A percentile compares a stretch with the other conserved stretches of the same genome.
phyloP scores from a whole-genome alignment of 2,113 vertebrate species.

The Vicugna pacos region DNA sequence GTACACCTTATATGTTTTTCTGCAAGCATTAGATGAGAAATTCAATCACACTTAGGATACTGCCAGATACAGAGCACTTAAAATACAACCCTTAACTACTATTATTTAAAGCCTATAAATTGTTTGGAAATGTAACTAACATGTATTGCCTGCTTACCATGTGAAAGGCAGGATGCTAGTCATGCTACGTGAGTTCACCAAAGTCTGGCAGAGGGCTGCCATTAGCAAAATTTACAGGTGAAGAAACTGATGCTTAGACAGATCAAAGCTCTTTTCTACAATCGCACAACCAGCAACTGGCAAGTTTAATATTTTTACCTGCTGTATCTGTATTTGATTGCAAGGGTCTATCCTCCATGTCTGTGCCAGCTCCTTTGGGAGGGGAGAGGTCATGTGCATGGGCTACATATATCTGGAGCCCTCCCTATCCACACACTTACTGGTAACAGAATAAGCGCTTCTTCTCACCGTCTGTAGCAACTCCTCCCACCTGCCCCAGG shows the following conservation, averaged over 20 bases:
- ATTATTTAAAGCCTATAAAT: not conserved
- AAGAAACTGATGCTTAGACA: not conserved
- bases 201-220: not conserved
- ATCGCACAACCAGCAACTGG: not conserved
- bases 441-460: not conserved
- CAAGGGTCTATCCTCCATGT: not conserved
- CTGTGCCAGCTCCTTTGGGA: not conserved
- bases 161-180: not conserved
- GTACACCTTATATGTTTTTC: not conserved
- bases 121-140: not conserved
- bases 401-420: fast-evolving
- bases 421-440: not conserved
- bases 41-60: not conserved
- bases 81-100: not conserved
- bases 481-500: not conserved
- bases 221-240: not conserved
- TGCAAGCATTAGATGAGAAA: not conserved
- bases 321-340: not conserved
- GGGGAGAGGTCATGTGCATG: not conserved
- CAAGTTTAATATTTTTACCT: not conserved
- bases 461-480: not conserved
- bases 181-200: not conserved
- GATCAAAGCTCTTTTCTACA: not conserved
- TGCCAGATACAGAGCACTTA: not conserved
- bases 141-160: not conserved